Conservation (phyloP, 2,797 vertebrate species). For the Myripristis murdjan region DNA sequence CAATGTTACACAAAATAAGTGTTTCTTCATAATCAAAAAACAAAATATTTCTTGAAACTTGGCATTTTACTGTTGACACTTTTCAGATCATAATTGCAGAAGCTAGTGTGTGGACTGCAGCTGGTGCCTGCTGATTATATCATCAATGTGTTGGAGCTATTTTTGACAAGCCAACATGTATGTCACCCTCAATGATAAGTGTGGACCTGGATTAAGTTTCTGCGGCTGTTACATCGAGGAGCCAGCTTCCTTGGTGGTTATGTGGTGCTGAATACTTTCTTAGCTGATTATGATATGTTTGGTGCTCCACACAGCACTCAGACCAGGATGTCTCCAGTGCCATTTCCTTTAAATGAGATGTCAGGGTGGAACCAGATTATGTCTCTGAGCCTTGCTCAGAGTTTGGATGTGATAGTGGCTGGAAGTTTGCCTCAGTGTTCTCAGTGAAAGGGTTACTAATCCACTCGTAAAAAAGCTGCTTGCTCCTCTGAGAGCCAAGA, state of each 20-base stretch:
- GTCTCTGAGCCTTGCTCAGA: neutral
- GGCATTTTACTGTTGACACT: too few relatives aligned
- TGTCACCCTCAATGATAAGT: neutral
- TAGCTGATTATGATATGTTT: neutral
- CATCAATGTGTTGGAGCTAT: neutral
- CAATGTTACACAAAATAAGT: too few relatives aligned
- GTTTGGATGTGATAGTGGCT: neutral
- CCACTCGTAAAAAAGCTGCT: neutral
- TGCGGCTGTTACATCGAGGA: neutral
- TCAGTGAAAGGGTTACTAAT: conserved; percentile 2
- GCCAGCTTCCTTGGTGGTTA: neutral
- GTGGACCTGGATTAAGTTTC: neutral
- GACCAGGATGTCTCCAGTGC: neutral
- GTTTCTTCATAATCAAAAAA: too few relatives aligned
- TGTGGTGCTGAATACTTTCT: neutral
- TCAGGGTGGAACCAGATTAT: neutral
- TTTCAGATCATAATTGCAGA: too few relatives aligned
- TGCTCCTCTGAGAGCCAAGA: neutral
- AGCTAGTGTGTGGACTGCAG: too few relatives aligned
- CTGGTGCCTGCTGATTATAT: neutral
- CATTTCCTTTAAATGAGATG: neutral
- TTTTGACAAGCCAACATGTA: neutral
- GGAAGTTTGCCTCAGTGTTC: conserved; percentile 3
- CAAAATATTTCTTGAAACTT: too few relatives aligned
- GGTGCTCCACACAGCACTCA: neutral